Conservation (phyloP, 2,888 invertebrate genomes). For the Sycophila texana region DNA sequence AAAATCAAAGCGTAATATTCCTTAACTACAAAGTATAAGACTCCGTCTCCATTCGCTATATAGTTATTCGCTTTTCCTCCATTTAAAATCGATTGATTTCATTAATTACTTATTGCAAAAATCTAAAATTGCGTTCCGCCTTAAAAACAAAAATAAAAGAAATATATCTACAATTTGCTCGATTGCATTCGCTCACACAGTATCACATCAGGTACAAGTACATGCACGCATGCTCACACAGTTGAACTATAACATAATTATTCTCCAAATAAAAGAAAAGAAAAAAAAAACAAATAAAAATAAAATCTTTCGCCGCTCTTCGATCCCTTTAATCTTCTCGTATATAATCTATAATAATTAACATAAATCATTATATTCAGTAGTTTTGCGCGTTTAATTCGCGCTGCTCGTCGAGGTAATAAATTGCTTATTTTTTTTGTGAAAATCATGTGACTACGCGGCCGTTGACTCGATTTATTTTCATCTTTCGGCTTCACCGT, state of each 20-base stretch:
- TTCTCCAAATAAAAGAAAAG: conserved; percentile 14
- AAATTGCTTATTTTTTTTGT: neutral
- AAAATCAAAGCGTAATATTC: conserved; percentile 44
- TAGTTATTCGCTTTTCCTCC: conserved; percentile 21
- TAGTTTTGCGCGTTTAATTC: conserved; percentile 15
- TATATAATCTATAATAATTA: conserved; percentile 24
- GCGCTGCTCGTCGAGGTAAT: conserved; percentile 35
- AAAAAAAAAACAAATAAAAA: neutral
- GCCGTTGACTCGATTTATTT: conserved; percentile 13
- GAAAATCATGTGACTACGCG: conserved; percentile 27
- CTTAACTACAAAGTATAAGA: conserved; percentile 36
- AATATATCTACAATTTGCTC: conserved; percentile 41
- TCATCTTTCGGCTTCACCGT: neutral
- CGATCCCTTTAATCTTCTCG: neutral
- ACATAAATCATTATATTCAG: conserved; percentile 22
- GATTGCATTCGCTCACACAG: conserved; percentile 35
- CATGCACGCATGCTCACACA: conserved; percentile 32
- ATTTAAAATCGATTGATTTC: neutral
- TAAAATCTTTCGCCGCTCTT: conserved; percentile 9
- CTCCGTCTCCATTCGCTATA: conserved; percentile 18
- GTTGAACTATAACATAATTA: conserved; percentile 17
- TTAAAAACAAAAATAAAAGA: conserved; percentile 23
- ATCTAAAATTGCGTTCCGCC: conserved; percentile 26
- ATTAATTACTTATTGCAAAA: conserved; percentile 17
- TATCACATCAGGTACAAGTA: conserved; percentile 52